These are phyloP conservation scores for Colletes gigas DNA, from an alignment of 1,140 invertebrate genomes.

Conservation along the genomic window DNA sequence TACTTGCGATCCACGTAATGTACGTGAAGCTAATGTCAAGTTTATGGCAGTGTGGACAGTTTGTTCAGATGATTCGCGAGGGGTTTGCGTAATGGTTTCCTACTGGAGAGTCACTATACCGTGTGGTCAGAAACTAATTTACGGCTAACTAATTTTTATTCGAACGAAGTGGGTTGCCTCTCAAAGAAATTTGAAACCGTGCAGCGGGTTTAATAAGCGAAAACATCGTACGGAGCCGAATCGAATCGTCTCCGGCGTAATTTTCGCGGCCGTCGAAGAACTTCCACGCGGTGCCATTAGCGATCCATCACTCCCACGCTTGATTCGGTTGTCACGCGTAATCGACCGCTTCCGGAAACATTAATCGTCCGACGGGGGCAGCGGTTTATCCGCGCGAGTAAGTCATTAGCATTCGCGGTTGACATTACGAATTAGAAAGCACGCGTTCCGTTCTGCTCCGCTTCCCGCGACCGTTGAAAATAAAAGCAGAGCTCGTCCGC, in stretches of 20 bases:
- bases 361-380: slow-evolving; percentile 56
- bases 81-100: too few species aligned
- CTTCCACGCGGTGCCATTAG: slow-evolving; percentile 17
- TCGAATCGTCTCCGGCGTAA: slow-evolving; percentile 2
- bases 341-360: slow-evolving; percentile 60
- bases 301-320: slow-evolving; percentile 55
- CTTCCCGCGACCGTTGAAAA: slow-evolving; percentile 36
- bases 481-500: slow-evolving; percentile 35
- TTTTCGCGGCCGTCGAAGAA: slow-evolving; percentile 32
- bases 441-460: slow-evolving; percentile 63
- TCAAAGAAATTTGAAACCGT: too few species aligned
- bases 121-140: too few species aligned
- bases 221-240: background rate
- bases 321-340: slow-evolving; percentile 40
- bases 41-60: too few species aligned
- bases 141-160: too few species aligned
- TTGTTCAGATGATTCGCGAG: too few species aligned
- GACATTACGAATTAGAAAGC: slow-evolving; percentile 68
- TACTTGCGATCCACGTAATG: too few species aligned
- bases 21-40: too few species aligned
- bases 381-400: slow-evolving; percentile 52
- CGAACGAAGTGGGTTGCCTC: too few species aligned
- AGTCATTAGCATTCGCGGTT: slow-evolving; percentile 63
- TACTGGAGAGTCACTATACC: background rate
- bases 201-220: background rate